Conservation (phyloP, 2,113 vertebrate species). For the Columba livia region DNA sequence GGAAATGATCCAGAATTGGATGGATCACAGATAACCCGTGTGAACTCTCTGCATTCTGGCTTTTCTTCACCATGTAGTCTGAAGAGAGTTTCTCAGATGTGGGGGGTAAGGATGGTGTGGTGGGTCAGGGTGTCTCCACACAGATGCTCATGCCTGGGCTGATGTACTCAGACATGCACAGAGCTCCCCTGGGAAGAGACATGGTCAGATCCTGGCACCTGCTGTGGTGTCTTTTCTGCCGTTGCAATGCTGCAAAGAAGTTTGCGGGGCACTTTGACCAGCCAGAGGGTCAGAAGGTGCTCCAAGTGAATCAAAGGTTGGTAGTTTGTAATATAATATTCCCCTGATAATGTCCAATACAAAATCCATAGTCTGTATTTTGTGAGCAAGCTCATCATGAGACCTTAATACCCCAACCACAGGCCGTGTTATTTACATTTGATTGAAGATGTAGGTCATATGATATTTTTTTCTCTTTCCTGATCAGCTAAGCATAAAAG, state of each 20-base stretch:
- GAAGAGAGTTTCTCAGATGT: background rate
- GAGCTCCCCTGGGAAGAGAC: background rate
- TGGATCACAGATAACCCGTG: background rate
- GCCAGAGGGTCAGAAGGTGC: background rate
- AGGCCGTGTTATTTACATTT: constrained; percentile 46
- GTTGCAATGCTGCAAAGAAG: background rate
- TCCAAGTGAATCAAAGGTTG: background rate
- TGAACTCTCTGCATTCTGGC: background rate
- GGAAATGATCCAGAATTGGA: background rate
- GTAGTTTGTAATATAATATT: background rate
- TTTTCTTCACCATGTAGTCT: background rate
- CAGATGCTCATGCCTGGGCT: background rate
- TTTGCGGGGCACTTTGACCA: background rate
- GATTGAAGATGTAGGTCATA: constrained; percentile 50
- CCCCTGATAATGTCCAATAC: background rate
- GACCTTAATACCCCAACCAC: background rate
- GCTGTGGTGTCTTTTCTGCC: background rate
- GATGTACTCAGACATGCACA: rapidly evolving
- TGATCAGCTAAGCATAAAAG: background rate
- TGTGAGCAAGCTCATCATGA: background rate
- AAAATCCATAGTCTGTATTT: background rate
- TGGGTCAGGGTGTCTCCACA: background rate
- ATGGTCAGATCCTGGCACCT: background rate
- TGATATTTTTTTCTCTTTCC: background rate
- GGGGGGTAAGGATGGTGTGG: background rate